These are phyloP conservation scores for Numenius phaeopus DNA, from an alignment of 2,797 vertebrate genomes.

Conservation along the genomic window DNA sequence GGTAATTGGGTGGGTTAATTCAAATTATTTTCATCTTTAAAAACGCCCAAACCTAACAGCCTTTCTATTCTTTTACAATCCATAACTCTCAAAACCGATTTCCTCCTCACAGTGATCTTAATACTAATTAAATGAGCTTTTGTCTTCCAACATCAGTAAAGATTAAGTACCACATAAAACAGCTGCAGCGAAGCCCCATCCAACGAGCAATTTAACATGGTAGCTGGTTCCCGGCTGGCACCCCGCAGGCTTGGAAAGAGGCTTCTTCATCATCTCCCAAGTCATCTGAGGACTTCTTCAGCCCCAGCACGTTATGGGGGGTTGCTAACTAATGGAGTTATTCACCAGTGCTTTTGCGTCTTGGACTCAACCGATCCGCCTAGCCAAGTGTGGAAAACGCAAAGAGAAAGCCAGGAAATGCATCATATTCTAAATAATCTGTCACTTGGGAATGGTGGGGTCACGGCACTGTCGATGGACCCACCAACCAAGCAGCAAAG, in stretches of 20 bases:
- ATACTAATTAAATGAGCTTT: slow-evolving; percentile 53
- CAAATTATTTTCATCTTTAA: slow-evolving; percentile 20
- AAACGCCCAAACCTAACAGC: neutral
- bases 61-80: neutral
- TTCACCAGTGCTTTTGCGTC: neutral
- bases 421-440: neutral
- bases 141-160: neutral
- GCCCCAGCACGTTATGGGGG: neutral
- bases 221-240: neutral
- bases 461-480: neutral
- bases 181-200: neutral
- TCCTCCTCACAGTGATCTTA: slow-evolving; percentile 2
- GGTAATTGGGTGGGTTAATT: slow-evolving; percentile 40
- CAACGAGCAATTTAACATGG: neutral
- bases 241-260: neutral
- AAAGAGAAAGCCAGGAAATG: neutral
- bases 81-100: neutral
- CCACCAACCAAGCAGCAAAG: neutral
- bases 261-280: neutral
- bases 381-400: neutral
- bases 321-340: neutral
- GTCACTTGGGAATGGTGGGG: neutral
- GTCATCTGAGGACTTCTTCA: neutral
- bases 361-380: neutral
- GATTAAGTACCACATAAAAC: neutral